Conservation (phyloP, 2,888 invertebrate species). For the Drosophila picticornis region DNA sequence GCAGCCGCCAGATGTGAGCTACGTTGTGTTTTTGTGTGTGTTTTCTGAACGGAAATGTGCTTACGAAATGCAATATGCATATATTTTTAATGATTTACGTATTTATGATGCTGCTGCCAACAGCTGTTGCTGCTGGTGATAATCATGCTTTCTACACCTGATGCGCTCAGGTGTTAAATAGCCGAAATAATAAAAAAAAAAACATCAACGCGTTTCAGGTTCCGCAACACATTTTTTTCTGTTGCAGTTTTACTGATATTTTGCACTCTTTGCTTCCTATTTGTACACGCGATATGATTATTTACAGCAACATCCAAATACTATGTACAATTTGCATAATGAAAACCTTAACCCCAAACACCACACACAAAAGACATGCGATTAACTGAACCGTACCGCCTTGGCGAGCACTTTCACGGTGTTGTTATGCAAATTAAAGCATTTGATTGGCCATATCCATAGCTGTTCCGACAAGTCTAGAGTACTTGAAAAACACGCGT, state of each 20-base stretch:
- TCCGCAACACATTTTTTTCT: slow-evolving; percentile 67
- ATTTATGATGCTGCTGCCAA: slow-evolving; percentile 15
- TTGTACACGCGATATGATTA: slow-evolving; percentile 48
- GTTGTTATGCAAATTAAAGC: slow-evolving; percentile 77
- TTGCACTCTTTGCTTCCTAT: slow-evolving; percentile 74
- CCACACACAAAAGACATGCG: slow-evolving; percentile 12
- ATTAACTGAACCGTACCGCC: slow-evolving; percentile 72
- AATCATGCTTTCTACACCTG: slow-evolving; percentile 36
- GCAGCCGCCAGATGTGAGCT: slow-evolving; percentile 57
- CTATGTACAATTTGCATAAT: slow-evolving; percentile 71
- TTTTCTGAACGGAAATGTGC: slow-evolving; percentile 42
- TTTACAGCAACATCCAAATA: slow-evolving; percentile 15
- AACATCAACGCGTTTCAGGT: slow-evolving; percentile 44
- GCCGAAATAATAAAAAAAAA: slow-evolving; percentile 13
- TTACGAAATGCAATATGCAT: slow-evolving; percentile 59
- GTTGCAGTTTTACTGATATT: slow-evolving; percentile 47
- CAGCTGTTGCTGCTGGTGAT: slow-evolving; percentile 31
- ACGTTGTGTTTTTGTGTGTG: slow-evolving; percentile 25
- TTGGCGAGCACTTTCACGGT: slow-evolving; percentile 61
- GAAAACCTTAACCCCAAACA: slow-evolving; percentile 76
- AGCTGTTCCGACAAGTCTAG: slow-evolving; percentile 19
- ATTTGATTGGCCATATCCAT: slow-evolving; percentile 62
- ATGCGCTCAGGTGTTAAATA: slow-evolving; percentile 76
- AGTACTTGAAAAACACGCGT: slow-evolving; percentile 45
- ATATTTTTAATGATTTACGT: slow-evolving; percentile 37